phyloP scores from a whole-genome alignment of 2,888 invertebrate genomes.

The Tribolium freemani region DNA sequence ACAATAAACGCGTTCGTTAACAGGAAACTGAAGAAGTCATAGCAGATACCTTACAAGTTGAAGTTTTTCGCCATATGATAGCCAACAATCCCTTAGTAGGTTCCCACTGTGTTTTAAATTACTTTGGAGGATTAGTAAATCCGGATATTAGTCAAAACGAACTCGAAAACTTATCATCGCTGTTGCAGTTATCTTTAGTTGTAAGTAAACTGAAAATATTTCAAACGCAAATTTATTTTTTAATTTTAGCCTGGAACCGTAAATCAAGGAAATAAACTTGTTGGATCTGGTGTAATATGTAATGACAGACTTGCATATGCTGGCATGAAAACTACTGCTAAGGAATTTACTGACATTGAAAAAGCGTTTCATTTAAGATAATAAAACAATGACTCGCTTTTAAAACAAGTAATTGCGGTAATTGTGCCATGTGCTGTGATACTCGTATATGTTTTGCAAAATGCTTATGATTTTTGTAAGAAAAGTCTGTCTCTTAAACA shows the following conservation, averaged over 20 bases:
- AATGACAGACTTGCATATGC: slow-evolving; percentile 80
- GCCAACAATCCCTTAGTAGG: slow-evolving; percentile 96
- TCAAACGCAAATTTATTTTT: no score
- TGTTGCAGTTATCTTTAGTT: slow-evolving; percentile 77
- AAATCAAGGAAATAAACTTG: slow-evolving; percentile 95
- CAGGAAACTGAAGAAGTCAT: slow-evolving; percentile 95
- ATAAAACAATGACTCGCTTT: no score
- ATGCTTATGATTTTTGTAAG: no score
- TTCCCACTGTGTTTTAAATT: slow-evolving; percentile 93
- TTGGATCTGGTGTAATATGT: slow-evolving; percentile 95
- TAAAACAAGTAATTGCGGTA: no score
- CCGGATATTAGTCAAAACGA: slow-evolving; percentile 94
- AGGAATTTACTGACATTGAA: slow-evolving; percentile 70
- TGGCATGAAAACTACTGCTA: slow-evolving; percentile 6
- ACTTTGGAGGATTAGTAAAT: slow-evolving; percentile 96
- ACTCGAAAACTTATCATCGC: slow-evolving; percentile 95
- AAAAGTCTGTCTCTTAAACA: no score
- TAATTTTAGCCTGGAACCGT: slow-evolving; percentile 90
- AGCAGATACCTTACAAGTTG: slow-evolving; percentile 92
- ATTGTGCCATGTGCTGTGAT: no score
- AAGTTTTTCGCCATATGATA: slow-evolving; percentile 96
- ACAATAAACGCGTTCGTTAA: not conserved
- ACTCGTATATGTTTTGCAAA: no score
- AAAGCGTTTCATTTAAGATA: slow-evolving; percentile 68
- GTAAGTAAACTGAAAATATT: slow-evolving; percentile 65